Evolutionary conservation across 2,888 invertebrate genomes (phyloP).

Genomic region (Hoplodrina blanda): DNA sequence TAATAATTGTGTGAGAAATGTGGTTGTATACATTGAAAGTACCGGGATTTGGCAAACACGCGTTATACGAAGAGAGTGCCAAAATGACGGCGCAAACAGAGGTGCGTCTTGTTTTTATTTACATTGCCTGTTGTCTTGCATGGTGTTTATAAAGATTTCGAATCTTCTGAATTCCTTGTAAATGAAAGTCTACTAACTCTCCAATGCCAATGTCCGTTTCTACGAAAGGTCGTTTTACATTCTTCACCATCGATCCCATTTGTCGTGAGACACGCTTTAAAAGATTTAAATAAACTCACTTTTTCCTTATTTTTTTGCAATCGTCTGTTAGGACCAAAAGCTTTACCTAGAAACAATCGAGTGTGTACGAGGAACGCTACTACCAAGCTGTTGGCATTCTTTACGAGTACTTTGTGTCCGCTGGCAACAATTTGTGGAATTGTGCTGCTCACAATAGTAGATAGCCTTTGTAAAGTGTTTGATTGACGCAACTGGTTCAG

Average conservation of each 20-base stretch:
- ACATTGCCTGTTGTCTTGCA: conserved; percentile 53
- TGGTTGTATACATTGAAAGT: conserved; percentile 70
- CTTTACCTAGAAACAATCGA: conserved; percentile 27
- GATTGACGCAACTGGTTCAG: no score
- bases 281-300: conserved; percentile 2
- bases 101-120: conserved; percentile 80
- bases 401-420: conserved; percentile 39
- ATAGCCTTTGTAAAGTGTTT: background rate
- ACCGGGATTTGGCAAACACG: conserved; percentile 74
- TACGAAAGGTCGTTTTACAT: conserved; percentile 1
- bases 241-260: background rate
- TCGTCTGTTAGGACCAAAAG: background rate
- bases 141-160: conserved; percentile 18
- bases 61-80: conserved; percentile 74
- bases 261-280: background rate
- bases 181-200: conserved; percentile 6
- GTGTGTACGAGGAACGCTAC: conserved; percentile 13
- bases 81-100: conserved; percentile 75
- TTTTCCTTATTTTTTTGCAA: conserved; percentile 2
- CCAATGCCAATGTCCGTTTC: conserved; percentile 4
- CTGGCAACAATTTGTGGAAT: conserved; percentile 34
- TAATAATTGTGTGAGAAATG: conserved; percentile 68
- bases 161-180: background rate
- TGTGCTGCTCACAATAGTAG: background rate
- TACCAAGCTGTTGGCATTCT: conserved; percentile 43